phyloP scores from a whole-genome alignment of 2,888 invertebrate species.

The Caenorhabditis sp. region DNA sequence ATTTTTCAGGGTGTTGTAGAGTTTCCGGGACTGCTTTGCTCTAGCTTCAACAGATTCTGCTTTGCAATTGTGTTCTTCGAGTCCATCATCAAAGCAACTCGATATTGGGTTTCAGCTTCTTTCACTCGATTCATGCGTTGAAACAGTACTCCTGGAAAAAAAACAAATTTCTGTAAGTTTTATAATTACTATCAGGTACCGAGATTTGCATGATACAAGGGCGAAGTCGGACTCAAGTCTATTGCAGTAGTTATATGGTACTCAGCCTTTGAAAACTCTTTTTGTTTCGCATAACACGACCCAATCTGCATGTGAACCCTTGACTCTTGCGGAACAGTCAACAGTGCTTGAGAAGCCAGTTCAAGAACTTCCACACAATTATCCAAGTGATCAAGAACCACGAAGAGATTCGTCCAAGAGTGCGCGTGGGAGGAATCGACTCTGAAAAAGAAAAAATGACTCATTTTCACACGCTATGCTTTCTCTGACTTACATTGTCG shows the following conservation, averaged over 20 bases:
- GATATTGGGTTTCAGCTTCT: conserved; percentile 53
- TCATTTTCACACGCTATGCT: not conserved
- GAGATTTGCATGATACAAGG: conserved; percentile 91
- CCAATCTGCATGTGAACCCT: conserved; percentile 90
- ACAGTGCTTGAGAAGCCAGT: conserved; percentile 85
- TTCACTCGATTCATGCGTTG: conserved; percentile 58
- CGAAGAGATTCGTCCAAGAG: conserved; percentile 93
- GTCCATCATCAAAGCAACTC: conserved; percentile 43
- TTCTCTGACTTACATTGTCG: conserved; percentile 83
- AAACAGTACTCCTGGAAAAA: conserved; percentile 62
- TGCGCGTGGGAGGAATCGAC: conserved; percentile 85
- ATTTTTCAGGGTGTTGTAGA: conserved; percentile 7
- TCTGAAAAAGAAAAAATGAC: no score
- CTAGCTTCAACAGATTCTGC: conserved; percentile 25
- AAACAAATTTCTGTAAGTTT: not conserved
- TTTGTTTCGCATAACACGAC: conserved; percentile 89
- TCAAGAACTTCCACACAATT: conserved; percentile 85
- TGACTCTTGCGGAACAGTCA: conserved; percentile 85
- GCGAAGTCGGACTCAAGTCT: conserved; percentile 83
- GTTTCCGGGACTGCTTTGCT: not conserved
- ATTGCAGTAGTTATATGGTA: conserved; percentile 87
- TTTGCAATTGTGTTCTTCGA: conserved; percentile 14
- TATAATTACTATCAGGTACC: conserved; percentile 82
- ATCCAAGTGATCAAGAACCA: conserved; percentile 83
- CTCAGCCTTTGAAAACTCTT: conserved; percentile 88